Evolutionary conservation across 2,888 invertebrate species (phyloP).

Genomic region (Drosophila cognata): DNA sequence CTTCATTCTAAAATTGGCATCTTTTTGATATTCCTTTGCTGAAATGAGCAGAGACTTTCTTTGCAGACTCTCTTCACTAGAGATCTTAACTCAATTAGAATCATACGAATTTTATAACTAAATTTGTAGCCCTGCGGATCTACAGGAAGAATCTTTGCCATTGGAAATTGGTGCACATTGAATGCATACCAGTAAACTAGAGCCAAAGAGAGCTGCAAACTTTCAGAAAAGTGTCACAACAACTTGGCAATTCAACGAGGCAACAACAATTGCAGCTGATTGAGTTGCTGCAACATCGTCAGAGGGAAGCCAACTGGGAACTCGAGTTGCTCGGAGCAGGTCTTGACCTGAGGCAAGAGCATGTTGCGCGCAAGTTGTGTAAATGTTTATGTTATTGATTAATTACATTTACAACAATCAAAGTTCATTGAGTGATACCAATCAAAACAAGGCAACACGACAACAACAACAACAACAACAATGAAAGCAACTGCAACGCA

Average conservation of each 20-base stretch:
- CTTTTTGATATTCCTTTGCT: neutral
- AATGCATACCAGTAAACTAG: conserved; percentile 3
- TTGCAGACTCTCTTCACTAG: neutral
- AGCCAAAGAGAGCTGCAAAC: neutral
- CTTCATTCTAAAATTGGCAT: neutral
- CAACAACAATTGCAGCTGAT: conserved; percentile 62
- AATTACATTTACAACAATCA: conserved; percentile 80
- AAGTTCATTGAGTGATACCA: conserved; percentile 80
- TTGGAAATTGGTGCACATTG: neutral
- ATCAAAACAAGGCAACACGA: conserved; percentile 76
- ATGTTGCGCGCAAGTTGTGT: conserved; percentile 50
- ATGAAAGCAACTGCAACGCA: conserved; percentile 30
- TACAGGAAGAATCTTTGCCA: neutral
- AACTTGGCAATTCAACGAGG: conserved; percentile 16
- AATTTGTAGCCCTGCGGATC: neutral
- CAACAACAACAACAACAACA: conserved; percentile 21
- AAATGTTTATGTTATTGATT: conserved; percentile 79
- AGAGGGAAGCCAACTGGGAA: neutral
- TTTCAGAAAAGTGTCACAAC: neutral
- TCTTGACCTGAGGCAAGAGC: conserved; percentile 12
- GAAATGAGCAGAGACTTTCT: neutral
- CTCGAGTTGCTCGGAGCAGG: neutral
- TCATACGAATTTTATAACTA: too few relatives aligned
- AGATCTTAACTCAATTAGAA: neutral
- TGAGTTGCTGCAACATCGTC: conserved; percentile 44